Conservation (phyloP, 2,797 vertebrate genomes). For the Labeo calbasu region DNA sequence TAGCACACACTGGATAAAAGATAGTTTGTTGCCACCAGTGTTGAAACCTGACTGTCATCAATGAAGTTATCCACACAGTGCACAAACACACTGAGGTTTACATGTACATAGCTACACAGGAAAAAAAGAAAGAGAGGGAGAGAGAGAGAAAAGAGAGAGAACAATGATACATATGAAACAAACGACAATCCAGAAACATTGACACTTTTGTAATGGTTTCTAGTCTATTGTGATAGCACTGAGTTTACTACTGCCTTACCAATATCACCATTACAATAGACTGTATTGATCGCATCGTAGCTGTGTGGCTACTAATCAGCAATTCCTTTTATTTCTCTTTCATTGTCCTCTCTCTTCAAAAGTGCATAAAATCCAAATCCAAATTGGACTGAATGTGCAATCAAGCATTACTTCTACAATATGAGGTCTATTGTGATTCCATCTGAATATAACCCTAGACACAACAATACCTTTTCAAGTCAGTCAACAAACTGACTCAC, state of each 20-base stretch:
- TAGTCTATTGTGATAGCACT: slow-evolving; percentile 52
- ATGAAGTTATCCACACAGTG: slow-evolving; percentile 31
- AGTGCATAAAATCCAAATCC: slow-evolving; percentile 64
- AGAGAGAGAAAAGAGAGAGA: slow-evolving; percentile 17
- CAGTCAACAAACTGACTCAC: slow-evolving; percentile 9
- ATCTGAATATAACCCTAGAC: slow-evolving; percentile 38
- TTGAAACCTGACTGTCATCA: slow-evolving; percentile 36
- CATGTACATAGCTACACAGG: slow-evolving; percentile 40
- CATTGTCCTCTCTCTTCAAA: slow-evolving; percentile 63
- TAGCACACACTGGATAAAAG: slow-evolving; percentile 4
- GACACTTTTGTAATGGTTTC: slow-evolving; percentile 41
- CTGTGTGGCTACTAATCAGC: slow-evolving; percentile 23
- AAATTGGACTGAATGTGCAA: slow-evolving; percentile 62
- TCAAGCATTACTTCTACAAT: slow-evolving; percentile 60
- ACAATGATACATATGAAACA: slow-evolving; percentile 30
- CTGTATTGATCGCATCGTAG: slow-evolving; percentile 36
- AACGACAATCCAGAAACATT: slow-evolving; percentile 25
- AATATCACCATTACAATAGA: slow-evolving; percentile 34
- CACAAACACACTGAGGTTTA: slow-evolving; percentile 35
- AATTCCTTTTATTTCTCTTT: slow-evolving; percentile 59
- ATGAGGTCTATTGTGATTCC: slow-evolving; percentile 53
- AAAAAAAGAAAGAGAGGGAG: slow-evolving; percentile 29
- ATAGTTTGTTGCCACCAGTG: slow-evolving; percentile 18
- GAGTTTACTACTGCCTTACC: slow-evolving; percentile 33
- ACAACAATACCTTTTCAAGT: slow-evolving; percentile 34